These are phyloP conservation scores for Priocnemis perturbator DNA, from an alignment of 2,888 invertebrate genomes.

Conservation along the genomic window DNA sequence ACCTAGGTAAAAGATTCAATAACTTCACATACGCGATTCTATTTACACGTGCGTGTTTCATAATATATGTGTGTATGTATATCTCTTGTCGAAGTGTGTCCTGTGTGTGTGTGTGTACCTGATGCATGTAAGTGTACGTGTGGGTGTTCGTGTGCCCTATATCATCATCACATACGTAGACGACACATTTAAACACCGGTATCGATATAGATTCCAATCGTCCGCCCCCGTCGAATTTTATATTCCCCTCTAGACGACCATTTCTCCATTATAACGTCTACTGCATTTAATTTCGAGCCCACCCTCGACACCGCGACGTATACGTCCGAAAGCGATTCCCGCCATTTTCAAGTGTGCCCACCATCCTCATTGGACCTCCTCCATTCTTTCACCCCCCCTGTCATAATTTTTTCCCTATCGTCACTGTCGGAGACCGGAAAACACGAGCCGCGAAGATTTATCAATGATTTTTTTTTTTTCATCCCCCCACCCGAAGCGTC, in stretches of 20 bases:
- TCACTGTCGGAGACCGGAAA: conserved; percentile 26
- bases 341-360: neutral
- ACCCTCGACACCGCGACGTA: conserved; percentile 21
- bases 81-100: conserved; percentile 28
- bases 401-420: neutral
- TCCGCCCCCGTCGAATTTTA: conserved; percentile 21
- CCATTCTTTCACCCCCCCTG: neutral
- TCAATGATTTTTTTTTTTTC: conserved; percentile 20
- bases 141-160: conserved; percentile 43
- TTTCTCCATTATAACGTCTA: conserved; percentile 40
- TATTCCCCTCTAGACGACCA: conserved; percentile 34
- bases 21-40: conserved; percentile 40
- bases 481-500: neutral
- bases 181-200: conserved; percentile 42
- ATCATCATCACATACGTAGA: conserved; percentile 56
- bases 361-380: neutral
- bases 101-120: conserved; percentile 17
- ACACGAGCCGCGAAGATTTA: conserved; percentile 26
- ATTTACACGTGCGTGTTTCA: conserved; percentile 45
- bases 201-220: no score
- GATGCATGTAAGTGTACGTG: conserved; percentile 10
- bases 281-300: conserved; percentile 41
- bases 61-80: conserved; percentile 30
- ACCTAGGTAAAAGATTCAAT: conserved; percentile 41
- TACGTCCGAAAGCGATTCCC: conserved; percentile 29